Evolutionary conservation across 2,113 vertebrate genomes (phyloP), one percentile per base, ranked within the genome.

Genomic region (Mormyrus iriodes): DNA sequence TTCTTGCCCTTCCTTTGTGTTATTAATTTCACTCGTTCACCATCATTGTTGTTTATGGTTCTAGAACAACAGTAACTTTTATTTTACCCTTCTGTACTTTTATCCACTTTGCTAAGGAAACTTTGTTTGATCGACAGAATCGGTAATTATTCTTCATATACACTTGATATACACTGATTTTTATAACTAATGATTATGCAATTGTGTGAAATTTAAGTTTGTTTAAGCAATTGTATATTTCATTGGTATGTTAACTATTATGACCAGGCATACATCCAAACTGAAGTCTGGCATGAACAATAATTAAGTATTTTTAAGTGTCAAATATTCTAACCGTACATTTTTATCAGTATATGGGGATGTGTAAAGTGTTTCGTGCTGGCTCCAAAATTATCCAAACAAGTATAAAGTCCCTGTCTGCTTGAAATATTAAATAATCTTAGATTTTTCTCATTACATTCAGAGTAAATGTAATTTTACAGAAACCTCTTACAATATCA

Each of bases 361-460:
- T 79, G 35, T 39, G 39, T 19, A 35, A 76, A 0, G 35, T 0
- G 4, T 76, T 15, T 31, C 69, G 15, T 39, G 39, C 35, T 35
- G 0, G 3, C 12, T 76, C 69, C 15, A 42, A 19, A 35, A 79
- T 79, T 35, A 19, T 42, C 73, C 39, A 79, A 19, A 79, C 13
- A 17, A 31, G 69, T 76, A 73, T 35, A 35, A 35, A 35, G 13
- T 73, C 69, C 31, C 27, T 27, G 17, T 13, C 4, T 87, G 5
- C 39, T 17, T 79, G 13, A 42, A 79, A 79, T 42, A 42, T 6
- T 79, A 15, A 79, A 79, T n/a, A 79, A 79, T 79, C 35, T 19
- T 79, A 7, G 73, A 79, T 15, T 79, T 76, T 76, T 42, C 73
- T 79, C 73, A 79, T 79, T 42, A 79, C 73, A 79, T 79, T 79